Evolutionary conservation across 2,797 vertebrate species (phyloP), one percentile per base, ranked within the genome.

Genomic region (Naso thynnoides): DNA sequence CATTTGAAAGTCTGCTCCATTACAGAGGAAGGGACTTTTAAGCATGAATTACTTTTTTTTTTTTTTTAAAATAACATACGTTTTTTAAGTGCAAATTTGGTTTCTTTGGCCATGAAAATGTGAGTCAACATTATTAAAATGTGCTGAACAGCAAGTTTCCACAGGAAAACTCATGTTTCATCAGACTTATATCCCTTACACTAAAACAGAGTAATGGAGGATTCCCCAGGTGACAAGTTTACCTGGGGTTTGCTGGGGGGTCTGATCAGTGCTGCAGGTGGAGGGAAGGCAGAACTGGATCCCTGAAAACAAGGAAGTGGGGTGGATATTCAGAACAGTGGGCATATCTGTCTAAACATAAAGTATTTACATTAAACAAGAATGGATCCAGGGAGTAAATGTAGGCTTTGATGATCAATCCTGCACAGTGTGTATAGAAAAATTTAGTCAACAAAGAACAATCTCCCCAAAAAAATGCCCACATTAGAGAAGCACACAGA

Each of bases 261-360:
- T 90, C 88, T 90, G 86, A 69, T 95, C 94, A 78, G 90, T 90
- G 67, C 84, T 93, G 90, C 92, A 91, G 81, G 91, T 91, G 55
- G 93, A 94, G 45, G 94, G 93, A 63, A 95, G 94, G 85, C 93
- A 91, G 85, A 95, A 95, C 92, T 95, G 93, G 92, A 95, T 94
- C 74, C 95, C 94, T 95, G 92, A 70, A 93, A 93, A 92, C 83
- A 92, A 90, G 76, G 70, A 81, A 87, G 86, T 13, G 73, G 61
- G 85, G 79, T 77, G 87, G 76, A 87, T 68, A 73, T 89, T 92
- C 79, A 89, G 89, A 90, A 66, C 59, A 70, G 54, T 31, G 76
- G 79, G 84, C 76, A 50, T 5, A 68, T 74, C 9, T 71, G 85
- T 80, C 87, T 64, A 72, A 57, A 84, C 68, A 88, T 66, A 52